Evolutionary conservation across 1,140 invertebrate genomes (phyloP), one percentile per base, ranked within the genome.

Genomic region (Schlechtendalia chinensis): DNA sequence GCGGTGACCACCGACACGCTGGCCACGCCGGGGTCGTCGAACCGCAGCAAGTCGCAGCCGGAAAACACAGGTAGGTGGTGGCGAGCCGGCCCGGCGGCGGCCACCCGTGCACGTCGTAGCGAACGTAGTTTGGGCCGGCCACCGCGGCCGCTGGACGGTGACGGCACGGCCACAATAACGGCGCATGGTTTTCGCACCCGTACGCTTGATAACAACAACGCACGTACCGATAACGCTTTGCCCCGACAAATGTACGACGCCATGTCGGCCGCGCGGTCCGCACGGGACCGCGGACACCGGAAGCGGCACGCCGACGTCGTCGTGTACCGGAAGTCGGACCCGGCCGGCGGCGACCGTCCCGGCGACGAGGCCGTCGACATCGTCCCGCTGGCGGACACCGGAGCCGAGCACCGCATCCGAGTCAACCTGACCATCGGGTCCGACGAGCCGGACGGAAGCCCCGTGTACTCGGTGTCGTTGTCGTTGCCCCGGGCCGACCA

Each of bases 401-500:
- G n/a, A n/a, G n/a, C n/a, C n/a, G 75, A 79, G 29, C 58, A 63
- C 39, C 75, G 75, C 11, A 63, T 79, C 17, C 75, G 75, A 17
- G 56, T 81, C 19, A 81, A 93, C 86, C 87, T 93, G 80, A 92
- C 91, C 5, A 92, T 93, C 83, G 89, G 90, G 24, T 89, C 90
- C 24, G 90, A 91, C 83, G 88, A 89, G 82, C 10, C 69, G 4
- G 16, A 8, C n/a, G 56, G 59, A n/a, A 19, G 59, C 11, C 81
- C 81, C 10, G 22, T 81, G 24, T 74, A 72, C 47, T 1, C 58
- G 2, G 19, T 81, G 29, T 81, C 81, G 2, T 22, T 81, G 22
- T 61, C 69, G 11, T 39, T 81, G 27, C 81, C 81, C 22, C 17
- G 56, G 14, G 54, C 29, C 2, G 32, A 17, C 0, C n/a, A 50